Conservation (phyloP, 2,113 vertebrate genomes). For the Actinemys pallida region DNA sequence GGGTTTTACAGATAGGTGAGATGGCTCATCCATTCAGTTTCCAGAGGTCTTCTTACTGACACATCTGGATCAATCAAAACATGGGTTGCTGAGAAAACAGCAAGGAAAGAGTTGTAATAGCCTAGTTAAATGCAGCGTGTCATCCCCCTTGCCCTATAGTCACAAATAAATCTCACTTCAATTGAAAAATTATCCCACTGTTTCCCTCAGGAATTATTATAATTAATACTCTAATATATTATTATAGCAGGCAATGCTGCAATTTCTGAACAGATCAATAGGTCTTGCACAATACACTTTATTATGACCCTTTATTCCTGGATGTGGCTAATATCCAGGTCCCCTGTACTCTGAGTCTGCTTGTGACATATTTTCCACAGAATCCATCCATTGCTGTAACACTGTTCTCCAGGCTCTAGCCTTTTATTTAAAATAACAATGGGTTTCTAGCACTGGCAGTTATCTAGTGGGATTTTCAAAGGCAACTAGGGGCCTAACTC, state of each 20-base stretch:
- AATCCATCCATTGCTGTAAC: background rate
- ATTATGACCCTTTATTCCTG: background rate
- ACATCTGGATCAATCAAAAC: background rate
- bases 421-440: constrained; percentile 8
- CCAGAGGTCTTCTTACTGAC: background rate
- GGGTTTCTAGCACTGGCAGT: background rate
- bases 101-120: background rate
- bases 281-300: background rate
- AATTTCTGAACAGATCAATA: background rate
- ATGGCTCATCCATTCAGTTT: accelerated
- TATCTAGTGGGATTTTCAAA: background rate
- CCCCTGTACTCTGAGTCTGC: background rate
- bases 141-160: background rate
- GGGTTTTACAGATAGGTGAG: background rate
- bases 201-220: background rate
- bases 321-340: background rate
- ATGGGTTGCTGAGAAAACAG: background rate
- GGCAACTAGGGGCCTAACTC: background rate
- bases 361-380: accelerated
- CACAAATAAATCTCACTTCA: background rate
- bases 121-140: background rate
- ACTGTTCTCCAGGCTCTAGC: accelerated
- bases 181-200: background rate
- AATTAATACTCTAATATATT: background rate
- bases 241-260: background rate